Percentiles rank a stretch among this genome's conserved stretches.
phyloP scores from a whole-genome alignment of 2,888 invertebrate species.

The Augiades crinisus region DNA sequence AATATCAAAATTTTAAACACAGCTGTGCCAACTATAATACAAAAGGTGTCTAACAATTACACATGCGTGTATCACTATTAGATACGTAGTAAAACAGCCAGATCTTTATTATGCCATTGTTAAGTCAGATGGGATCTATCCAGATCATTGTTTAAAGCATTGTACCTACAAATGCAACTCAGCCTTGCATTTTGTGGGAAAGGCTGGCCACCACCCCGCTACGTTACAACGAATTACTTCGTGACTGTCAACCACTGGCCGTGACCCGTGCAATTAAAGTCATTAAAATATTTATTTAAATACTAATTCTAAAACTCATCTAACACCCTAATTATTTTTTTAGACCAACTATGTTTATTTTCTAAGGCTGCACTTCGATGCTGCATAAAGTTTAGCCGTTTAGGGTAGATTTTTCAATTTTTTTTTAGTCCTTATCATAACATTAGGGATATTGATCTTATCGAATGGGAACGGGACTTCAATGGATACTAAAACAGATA shows the following conservation, averaged over 20 bases:
- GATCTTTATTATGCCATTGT: conserved; percentile 22
- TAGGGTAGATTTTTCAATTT: no score
- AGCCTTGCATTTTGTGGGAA: conserved; percentile 36
- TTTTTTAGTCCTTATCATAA: no score
- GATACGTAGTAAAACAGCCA: conserved; percentile 12
- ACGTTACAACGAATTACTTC: conserved; percentile 33
- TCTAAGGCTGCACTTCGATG: no score
- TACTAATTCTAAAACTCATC: conserved; percentile 9
- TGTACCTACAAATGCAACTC: conserved; percentile 12
- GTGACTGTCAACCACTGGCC: conserved; percentile 39
- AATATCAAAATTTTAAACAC: no score
- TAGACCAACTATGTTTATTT: not conserved
- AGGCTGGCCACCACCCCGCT: conserved; percentile 32
- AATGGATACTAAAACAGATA: no score
- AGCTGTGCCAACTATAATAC: not conserved
- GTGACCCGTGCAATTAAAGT: conserved; percentile 36
- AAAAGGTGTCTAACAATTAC: no score
- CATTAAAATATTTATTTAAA: conserved; percentile 28
- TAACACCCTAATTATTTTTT: not conserved
- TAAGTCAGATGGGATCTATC: conserved; percentile 19
- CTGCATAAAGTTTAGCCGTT: no score
- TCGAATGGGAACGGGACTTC: no score
- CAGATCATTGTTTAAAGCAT: conserved; percentile 18
- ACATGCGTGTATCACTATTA: not conserved
- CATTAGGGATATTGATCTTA: no score